These are phyloP conservation scores for Stichopus chloronotus DNA, from an alignment of 35 echinoderm and acorn worm genomes.

Conservation along the genomic window DNA sequence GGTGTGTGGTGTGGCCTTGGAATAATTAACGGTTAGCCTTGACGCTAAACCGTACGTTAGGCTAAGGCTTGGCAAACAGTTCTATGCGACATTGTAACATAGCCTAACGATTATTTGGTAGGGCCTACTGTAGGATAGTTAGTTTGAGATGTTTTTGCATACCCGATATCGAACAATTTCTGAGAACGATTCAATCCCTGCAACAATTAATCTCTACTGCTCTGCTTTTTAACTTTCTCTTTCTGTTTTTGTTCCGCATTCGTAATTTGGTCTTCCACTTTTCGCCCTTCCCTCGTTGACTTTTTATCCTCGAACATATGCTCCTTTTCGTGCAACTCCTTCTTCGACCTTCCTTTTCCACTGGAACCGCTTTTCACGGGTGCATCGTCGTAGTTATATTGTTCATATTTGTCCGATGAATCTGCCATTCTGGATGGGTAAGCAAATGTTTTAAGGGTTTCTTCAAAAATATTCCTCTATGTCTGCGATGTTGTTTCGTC, in stretches of 20 bases:
- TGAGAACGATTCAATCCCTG: neutral
- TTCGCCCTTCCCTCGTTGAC: slow-evolving; percentile 67
- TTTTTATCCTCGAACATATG: slow-evolving; percentile 61
- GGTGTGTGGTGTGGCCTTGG: too few species aligned
- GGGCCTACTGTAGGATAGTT: too few species aligned
- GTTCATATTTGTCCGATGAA: slow-evolving; percentile 69
- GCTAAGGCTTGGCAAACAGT: too few species aligned
- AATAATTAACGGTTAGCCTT: too few species aligned
- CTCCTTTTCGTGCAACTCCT: slow-evolving; percentile 69
- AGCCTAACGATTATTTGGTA: too few species aligned
- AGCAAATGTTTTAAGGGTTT: too few species aligned
- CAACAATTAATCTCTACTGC: slow-evolving; percentile 75
- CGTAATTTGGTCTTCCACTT: slow-evolving; percentile 77
- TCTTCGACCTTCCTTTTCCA: slow-evolving; percentile 74
- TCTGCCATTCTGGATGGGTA: slow-evolving; percentile 44
- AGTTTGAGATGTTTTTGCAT: neutral
- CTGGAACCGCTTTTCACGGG: slow-evolving; percentile 69
- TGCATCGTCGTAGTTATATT: slow-evolving; percentile 91
- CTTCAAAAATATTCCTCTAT: too few species aligned
- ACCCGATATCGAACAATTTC: neutral
- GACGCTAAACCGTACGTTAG: too few species aligned
- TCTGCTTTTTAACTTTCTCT: slow-evolving; percentile 92
- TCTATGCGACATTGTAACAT: too few species aligned
- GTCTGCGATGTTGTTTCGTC: too few species aligned
- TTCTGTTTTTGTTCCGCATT: slow-evolving; percentile 89